Evolutionary conservation across 2,113 vertebrate species (phyloP), one percentile per base, ranked within the genome.

Genomic region (Rhinoptilus africanus): DNA sequence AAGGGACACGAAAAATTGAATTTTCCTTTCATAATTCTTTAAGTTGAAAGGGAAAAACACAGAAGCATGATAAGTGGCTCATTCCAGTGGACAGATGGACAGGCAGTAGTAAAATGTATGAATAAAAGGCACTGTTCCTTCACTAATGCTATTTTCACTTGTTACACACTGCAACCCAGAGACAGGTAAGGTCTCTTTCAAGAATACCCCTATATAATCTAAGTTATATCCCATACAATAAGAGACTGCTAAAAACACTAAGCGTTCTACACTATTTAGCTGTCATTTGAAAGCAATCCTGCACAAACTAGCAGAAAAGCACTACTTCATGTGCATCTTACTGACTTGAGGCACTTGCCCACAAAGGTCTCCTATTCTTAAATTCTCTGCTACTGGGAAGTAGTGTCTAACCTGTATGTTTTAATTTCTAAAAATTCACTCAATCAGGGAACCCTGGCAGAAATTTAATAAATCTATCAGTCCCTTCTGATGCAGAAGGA

Each of bases 21-120:
- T 98, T 98, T 97, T 96, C 92, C 95, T 97, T 97, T 97, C 97
- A 98, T 98, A 98, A 98, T 97, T 98, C 98, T 98, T 96, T 94
- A 98, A 93, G 90, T 96, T 97, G 96, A 97, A 97, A 98, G 94
- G 93, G 69, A 85, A 96, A 97, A 97, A 97, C 88, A 93, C 6
- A n/a, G 92, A 97, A 95, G 93, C 60, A 93, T 98, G 98, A 97
- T 98, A 95, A 98, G 97, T 98, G 94, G 94, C 93, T 98, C 97
- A 97, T 97, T 98, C 84, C 81, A 83, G 90, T 96, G 98, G 98
- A 97, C 98, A 98, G 97, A 98, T 96, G 97, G 98, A 98, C 98
- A 97, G 24, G 57, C 60, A 60, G 75, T 78, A 92, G 85, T 75
- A 96, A 95, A 97, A 96, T 21, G 56, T 37, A 87, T 83, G 92